Conservation (phyloP, 53 echinoderm and acorn worm genomes). For the Hippasteria phrygiana region DNA sequence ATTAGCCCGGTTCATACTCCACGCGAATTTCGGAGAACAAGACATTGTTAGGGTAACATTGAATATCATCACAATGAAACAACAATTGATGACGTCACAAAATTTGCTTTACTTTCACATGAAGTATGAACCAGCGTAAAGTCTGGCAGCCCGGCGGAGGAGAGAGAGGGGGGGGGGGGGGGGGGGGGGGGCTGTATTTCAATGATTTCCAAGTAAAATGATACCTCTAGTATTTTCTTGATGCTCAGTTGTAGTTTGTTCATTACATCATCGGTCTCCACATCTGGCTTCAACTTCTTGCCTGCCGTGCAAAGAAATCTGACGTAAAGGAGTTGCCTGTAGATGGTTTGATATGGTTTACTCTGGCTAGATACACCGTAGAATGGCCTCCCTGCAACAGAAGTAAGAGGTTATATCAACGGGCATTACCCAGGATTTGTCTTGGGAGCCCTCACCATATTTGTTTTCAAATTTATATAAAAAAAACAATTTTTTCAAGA, state of each 20-base stretch:
- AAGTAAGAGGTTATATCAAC: background rate
- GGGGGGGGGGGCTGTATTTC: background rate
- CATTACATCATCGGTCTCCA: background rate
- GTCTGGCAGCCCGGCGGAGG: background rate
- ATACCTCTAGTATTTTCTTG: constrained; percentile 40
- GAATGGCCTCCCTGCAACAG: constrained; percentile 52
- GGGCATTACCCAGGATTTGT: no score
- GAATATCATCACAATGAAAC: no score
- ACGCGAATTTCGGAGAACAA: no score
- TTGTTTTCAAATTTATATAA: no score
- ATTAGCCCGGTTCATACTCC: no score
- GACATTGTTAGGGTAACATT: no score
- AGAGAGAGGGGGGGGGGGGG: constrained; percentile 3
- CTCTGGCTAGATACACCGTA: constrained; percentile 80
- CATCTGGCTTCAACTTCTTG: background rate
- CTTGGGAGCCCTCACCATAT: no score
- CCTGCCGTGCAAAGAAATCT: constrained; percentile 46
- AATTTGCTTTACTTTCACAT: no score
- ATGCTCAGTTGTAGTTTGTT: background rate
- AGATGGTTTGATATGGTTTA: constrained; percentile 76
- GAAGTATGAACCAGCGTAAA: no score
- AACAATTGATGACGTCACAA: no score
- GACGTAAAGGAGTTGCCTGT: constrained; percentile 71
- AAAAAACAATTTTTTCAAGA: no score
- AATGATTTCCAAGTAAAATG: no score